A percentile compares a stretch with the other conserved stretches of the same genome.
phyloP scores from a whole-genome alignment of 2,113 vertebrate species.

The Psettodes erumei region DNA sequence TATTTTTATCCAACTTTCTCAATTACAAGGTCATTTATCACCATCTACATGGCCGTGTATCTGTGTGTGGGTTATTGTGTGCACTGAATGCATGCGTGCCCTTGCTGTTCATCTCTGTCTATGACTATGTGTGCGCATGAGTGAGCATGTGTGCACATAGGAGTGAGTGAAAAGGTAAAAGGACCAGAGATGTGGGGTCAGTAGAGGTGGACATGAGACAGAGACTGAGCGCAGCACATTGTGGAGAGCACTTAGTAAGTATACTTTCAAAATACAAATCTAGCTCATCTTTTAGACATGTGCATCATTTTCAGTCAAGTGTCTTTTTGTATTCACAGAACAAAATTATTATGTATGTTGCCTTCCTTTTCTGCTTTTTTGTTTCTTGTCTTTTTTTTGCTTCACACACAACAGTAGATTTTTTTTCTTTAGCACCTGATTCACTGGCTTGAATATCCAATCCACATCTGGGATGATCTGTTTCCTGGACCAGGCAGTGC shows the following conservation, averaged over 20 bases:
- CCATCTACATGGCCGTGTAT: background rate
- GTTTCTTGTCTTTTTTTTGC: background rate
- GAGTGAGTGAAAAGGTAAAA: slow-evolving; percentile 48
- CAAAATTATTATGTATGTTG: background rate
- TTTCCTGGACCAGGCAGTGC: slow-evolving; percentile 34
- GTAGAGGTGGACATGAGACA: slow-evolving; percentile 37
- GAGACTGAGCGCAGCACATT: background rate
- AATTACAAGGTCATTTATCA: background rate
- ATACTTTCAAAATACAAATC: background rate
- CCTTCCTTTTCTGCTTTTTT: background rate
- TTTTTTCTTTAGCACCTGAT: slow-evolving; percentile 20
- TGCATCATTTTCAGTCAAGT: background rate
- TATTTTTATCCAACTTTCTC: background rate
- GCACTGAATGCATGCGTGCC: slow-evolving; percentile 25
- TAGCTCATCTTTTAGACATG: background rate
- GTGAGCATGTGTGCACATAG: slow-evolving; percentile 50
- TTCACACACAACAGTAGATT: background rate
- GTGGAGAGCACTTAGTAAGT: slow-evolving; percentile 14
- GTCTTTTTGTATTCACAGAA: background rate
- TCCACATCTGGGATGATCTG: slow-evolving; percentile 22
- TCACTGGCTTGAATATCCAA: background rate
- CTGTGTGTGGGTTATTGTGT: slow-evolving; percentile 23
- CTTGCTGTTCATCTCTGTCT: slow-evolving; percentile 22
- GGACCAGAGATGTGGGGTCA: slow-evolving; percentile 43
- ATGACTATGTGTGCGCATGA: slow-evolving; percentile 59